Evolutionary conservation across 2,888 invertebrate genomes (phyloP).

Genomic region (Leptodirus hochenwartii): DNA sequence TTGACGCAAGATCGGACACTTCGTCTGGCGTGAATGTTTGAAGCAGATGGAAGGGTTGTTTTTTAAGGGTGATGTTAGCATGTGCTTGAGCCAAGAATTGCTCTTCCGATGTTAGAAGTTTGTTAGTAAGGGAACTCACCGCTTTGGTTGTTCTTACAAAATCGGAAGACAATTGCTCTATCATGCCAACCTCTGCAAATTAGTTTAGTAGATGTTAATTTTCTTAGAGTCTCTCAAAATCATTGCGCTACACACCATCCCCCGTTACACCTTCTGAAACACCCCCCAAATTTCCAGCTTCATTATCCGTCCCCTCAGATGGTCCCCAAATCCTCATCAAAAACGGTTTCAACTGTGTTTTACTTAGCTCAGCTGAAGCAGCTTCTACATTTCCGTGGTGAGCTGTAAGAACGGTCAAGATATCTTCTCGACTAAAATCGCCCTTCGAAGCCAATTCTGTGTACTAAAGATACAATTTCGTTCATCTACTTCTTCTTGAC

Average conservation of each 20-base stretch:
- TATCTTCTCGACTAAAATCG: conserved; percentile 51
- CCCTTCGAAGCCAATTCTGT: conserved; percentile 43
- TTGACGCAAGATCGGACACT: too few species aligned
- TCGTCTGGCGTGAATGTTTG: too few species aligned
- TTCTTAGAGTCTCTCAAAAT: not conserved
- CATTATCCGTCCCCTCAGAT: conserved; percentile 44
- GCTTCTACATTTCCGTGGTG: conserved; percentile 55
- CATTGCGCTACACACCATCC: conserved; percentile 22
- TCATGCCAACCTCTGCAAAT: conserved; percentile 11
- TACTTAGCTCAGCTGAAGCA: conserved; percentile 50
- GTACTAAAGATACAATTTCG: conserved; percentile 28
- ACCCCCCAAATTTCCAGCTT: conserved; percentile 30
- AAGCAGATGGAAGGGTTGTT: too few species aligned
- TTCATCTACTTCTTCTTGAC: not conserved
- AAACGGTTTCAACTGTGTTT: conserved; percentile 59
- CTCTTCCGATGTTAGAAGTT: conserved; percentile 12
- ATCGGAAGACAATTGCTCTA: conserved; percentile 6
- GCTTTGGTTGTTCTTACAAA: conserved; percentile 19
- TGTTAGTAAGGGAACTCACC: conserved; percentile 22
- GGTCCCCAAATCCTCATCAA: conserved; percentile 67
- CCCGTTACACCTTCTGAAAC: conserved; percentile 17
- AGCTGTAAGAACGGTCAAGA: conserved; percentile 50
- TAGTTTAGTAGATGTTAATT: not conserved
- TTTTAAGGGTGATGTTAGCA: too few species aligned
- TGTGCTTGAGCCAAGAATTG: conserved; percentile 5